Evolutionary conservation across 2,113 vertebrate species (phyloP), one percentile per base, ranked within the genome.

Genomic region (Corythornis madagascariensis): DNA sequence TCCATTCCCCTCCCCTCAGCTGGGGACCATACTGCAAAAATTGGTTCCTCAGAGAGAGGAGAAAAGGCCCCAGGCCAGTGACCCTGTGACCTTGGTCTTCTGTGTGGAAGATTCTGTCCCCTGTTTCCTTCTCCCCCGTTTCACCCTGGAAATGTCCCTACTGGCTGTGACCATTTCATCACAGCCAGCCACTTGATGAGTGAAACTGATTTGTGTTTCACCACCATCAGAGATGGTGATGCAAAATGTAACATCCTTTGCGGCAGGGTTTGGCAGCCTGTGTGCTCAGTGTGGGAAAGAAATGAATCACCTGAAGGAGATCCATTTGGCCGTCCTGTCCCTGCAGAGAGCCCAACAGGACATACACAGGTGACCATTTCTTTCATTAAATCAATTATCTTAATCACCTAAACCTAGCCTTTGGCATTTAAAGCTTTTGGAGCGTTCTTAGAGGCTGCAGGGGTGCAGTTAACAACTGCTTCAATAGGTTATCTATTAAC

Each of bases 311-410:
- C 95, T 99, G 13, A 98, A 97, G 65, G 96, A 97, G 65, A 98
- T 99, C 50, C 98, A 99, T 73, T 97, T 98, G 43, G 98, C 98
- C 3, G 96, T 99, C 78, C 95, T 98, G 60, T 98, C 98, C 19
- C 97, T 99, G 92, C 98, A 98, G 96, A 98, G 97, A 95, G 98
- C 98, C 22, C 99, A 99, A 96, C 98, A 98, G 92, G 99, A 99
- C 74, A 99, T 99, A 86, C 98, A 99, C 97, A 99, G 98, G 99
- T 99, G 97, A 69, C 21, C 4, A 16, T 83, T 89, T 88, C 22
- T 61, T 8, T 69, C 38, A 57, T 70, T 25, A 83, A 59, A 56
- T 33, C 67, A 74, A 4, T 81, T 5, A 35, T 81, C 72, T 90
- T 38, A 67, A 22, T 50, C n/a, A 20, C 14, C 56, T 69, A 69